Evolutionary conservation across 2,797 vertebrate genomes (phyloP), one percentile per base, ranked within the genome.

Genomic region (Hypotaenidia okinawae): DNA sequence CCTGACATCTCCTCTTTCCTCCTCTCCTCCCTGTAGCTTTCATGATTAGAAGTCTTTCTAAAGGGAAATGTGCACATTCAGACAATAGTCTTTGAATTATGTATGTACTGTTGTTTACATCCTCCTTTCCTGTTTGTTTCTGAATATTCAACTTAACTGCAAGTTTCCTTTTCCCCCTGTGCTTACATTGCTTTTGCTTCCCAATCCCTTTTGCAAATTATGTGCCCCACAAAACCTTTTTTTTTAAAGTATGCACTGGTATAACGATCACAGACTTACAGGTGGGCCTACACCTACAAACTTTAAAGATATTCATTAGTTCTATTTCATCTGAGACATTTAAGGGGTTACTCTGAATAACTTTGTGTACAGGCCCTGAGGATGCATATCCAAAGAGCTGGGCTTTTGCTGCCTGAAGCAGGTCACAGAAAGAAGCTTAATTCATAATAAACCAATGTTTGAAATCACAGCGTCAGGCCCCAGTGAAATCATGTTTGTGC

Each of bases 81-180:
- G 62, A 86, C 58, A 89, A 51, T 45, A 23, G 30, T 80, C 75
- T 51, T 90, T 81, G 66, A 90, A 88, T 94, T 94, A 83, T 69
- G 61, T 2, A 10, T 84, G 27, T 58, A 57, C 32, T 86, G 54
- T 47, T 84, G 16, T 30, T 91, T 84, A 55, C 3, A 0, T 47
- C 45, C 18, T 90, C 9, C 39, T 95, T 80, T 90, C 63, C 32
- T 78, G 32, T 72, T 91, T 69, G 25, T 47, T 94, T 90, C 59
- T 62, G 58, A 84, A 62, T 75, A 91, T 62, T 81, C 32, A 81
- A 15, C 47, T 84, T 58, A 47, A 84, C 22, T 17, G 24, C 41
- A 55, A 47, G 10, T 28, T 72, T 84, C 16, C 30, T 55, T 51
- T 81, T 81, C 43, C 77, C 75, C n/a, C 43, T 43, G 18, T 75